Conservation (phyloP, 2,888 invertebrate genomes). For the Byasa hedistus region DNA sequence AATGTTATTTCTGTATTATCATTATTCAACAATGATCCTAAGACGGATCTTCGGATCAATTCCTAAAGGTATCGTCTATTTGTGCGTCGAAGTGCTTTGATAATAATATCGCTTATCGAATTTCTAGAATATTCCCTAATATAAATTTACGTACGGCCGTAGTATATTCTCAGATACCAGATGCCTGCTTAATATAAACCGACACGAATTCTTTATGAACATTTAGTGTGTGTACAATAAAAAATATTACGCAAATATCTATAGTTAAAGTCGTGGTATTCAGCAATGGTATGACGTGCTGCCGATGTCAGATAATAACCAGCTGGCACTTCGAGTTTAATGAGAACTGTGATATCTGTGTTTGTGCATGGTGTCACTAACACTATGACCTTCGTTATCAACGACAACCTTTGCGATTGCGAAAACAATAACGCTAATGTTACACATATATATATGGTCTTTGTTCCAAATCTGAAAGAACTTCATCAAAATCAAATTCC, state of each 20-base stretch:
- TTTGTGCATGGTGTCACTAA: not conserved
- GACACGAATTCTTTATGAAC: slow-evolving; percentile 3
- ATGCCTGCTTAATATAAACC: slow-evolving; percentile 18
- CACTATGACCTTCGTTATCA: not conserved
- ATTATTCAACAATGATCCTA: too few species aligned
- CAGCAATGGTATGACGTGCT: not conserved
- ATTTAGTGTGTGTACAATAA: slow-evolving; percentile 8
- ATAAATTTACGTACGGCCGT: slow-evolving; percentile 9
- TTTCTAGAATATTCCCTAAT: slow-evolving; percentile 6
- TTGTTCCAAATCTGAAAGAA: too few species aligned
- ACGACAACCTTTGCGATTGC: too few species aligned
- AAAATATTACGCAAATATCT: slow-evolving; percentile 11
- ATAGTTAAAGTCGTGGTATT: not conserved
- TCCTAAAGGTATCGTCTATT: too few species aligned
- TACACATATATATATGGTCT: too few species aligned
- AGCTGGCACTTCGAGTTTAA: not conserved
- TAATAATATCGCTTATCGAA: slow-evolving; percentile 1
- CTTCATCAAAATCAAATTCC: too few species aligned
- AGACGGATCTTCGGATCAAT: too few species aligned
- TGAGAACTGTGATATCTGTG: not conserved
- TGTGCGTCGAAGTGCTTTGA: not conserved
- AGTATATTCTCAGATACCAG: slow-evolving; percentile 9
- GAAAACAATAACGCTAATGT: too few species aligned
- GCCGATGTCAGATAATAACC: not conserved
- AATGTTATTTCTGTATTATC: too few species aligned